Evolutionary conservation across 1,140 invertebrate species (phyloP), one percentile per base, ranked within the genome.

Genomic region (Araneus ventricosus): DNA sequence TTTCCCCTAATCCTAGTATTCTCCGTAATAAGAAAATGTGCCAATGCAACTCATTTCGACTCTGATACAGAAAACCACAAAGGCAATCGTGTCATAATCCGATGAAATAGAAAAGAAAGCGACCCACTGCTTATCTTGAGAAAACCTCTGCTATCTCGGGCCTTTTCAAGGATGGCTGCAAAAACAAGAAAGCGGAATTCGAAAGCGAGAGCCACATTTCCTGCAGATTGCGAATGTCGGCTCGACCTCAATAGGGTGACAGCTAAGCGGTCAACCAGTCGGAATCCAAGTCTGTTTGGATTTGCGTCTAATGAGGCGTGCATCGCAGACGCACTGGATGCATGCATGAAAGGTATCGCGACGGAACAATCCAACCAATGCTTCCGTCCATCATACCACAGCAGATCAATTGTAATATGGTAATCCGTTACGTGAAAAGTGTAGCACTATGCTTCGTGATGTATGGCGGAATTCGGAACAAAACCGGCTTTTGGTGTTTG

Each of bases 121-220:
- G 45, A 52, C 45, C 45, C 45, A 52, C 45, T 52, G 45, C 17
- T 52, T 52, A 52, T 52, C 45, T 52, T 27, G 61, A 67, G 24
- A 67, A 67, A n/a, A 75, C 17, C 67, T 30, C 30, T 5, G 30
- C 17, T 75, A 34, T 75, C 67, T 4, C 67, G 17, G 67, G 17
- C 27, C 30, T 20, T 75, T 75, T 75, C 67, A 75, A 75, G 67
- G 67, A 75, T 75, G 67, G 67, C 20, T 75, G 27, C 30, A 37
- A 75, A 75, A 75, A 37, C 27, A 75, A 37, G 20, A 34, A 75
- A 75, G 27, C 30, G 67, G 67, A 75, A 75, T 75, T 75, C 14
- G 30, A 37, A 37, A 75, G 67, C 17, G 30, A 75, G 14, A 30
- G 14, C 14, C 30, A 17, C 30, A 75, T 34, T 75, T 75, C 67